A percentile compares a stretch with the other conserved stretches of the same genome.
Conservation (phyloP, 2,797 vertebrate species). For the Enteromius viviparus region DNA sequence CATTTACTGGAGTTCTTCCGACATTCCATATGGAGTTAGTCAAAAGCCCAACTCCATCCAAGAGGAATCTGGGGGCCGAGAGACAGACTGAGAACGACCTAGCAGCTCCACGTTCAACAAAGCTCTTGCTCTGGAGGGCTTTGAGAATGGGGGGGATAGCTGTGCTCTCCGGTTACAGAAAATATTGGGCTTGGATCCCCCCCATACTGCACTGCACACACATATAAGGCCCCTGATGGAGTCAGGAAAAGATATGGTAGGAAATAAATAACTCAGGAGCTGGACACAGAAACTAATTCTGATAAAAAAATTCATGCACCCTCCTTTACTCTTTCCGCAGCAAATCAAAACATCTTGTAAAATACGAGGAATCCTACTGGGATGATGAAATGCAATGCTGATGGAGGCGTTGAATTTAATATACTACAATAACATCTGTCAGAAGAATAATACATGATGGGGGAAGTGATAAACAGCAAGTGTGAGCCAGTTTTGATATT, state of each 20-base stretch:
- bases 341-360: conserved; percentile 26
- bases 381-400: conserved; percentile 50
- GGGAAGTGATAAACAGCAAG: neutral
- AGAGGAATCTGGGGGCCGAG: conserved; percentile 71
- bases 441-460: conserved; percentile 3
- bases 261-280: conserved; percentile 66
- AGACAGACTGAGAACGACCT: conserved; percentile 62
- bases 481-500: neutral
- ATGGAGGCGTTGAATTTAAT: conserved; percentile 55
- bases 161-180: conserved; percentile 73
- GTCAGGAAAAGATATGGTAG: conserved; percentile 64
- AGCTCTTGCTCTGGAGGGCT: conserved; percentile 59
- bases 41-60: conserved; percentile 73
- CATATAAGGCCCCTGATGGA: conserved; percentile 62
- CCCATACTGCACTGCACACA: conserved; percentile 67
- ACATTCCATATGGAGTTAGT: conserved; percentile 82
- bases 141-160: conserved; percentile 16
- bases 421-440: conserved; percentile 50
- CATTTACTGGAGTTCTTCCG: conserved; percentile 77
- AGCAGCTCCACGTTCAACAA: conserved; percentile 66
- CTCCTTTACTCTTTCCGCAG: conserved; percentile 21
- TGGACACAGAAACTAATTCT: conserved; percentile 59
- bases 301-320: conserved; percentile 54
- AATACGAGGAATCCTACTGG: neutral
- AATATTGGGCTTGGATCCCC: conserved; percentile 78